Base-by-base conservation (phyloP, 2,888 invertebrate species). In the Ormyrus labotus region DNA sequence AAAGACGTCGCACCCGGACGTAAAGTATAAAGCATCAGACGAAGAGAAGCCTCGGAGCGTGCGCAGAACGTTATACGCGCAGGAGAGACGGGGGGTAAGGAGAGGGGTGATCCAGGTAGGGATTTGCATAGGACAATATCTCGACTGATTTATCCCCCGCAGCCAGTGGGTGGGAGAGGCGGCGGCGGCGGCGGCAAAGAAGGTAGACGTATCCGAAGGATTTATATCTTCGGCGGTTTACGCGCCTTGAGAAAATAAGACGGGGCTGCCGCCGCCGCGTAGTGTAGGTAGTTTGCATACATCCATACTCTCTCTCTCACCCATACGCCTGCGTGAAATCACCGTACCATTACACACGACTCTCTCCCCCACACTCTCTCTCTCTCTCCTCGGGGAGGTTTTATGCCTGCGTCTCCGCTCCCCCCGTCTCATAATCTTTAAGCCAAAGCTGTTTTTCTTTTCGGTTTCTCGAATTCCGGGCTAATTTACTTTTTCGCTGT, bases 71-170 rank as follows among this genome's bases (percentile, higher is more conserved):
- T 34, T 60, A 19, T 1, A 19, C 34, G 10, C 2, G 11, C 0
- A 60, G 8, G 19, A 51, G 67, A 13, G 8, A 10, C 5, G 45
- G 7, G 11, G 10, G 10, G 19, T 0, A 47, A 13, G 13, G 10
- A 13, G 47, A 57, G 69, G n/a, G 50, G 13, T 10, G 19, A 75
- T 81, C 82, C 83, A 80, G 81, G 78, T 80, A 81, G 81, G 87
- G 85, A 89, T 88, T 89, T 89, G 85, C 88, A 86, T 86, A 85
- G 85, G 86, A 88, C 88, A 87, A 88, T 88, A 88, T 88, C 86
- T 86, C 85, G 85, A 84, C 88, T 86, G 86, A 89, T 87, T 87
- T 87, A 88, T 88, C 84, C 86, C 80, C 83, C 82, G 50, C 81
- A 84, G 81, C 78, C 34, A 34, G 60, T 68, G 57, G 65, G n/a